Base-by-base conservation (phyloP, 2,113 vertebrate genomes). In the Alosa alosa region DNA sequence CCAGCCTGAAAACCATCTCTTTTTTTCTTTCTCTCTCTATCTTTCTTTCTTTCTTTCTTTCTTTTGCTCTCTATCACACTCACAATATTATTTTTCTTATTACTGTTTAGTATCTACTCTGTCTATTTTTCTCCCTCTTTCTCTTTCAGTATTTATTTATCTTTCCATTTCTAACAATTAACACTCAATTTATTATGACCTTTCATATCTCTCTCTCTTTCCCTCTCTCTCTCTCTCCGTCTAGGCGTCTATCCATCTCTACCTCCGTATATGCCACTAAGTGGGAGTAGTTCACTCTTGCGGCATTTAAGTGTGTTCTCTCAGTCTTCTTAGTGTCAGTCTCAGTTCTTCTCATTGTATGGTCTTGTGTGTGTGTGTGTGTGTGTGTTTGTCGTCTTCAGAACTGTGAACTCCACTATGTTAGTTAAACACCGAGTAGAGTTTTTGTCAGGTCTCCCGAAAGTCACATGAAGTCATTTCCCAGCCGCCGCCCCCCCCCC, bases 401-500 rank as follows among this genome's bases (percentile, higher is more conserved):
- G 15, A 78, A 41, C 9, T 39, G 11, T 13, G 10, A 15, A 31
- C 36, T 78, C 31, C 13, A 78, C 9, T 78, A 18, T 72, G 64
- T 72, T 72, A 2, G 72, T 22, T 72, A 78, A 41, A 78, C 72
- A 41, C 15, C 39, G 13, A 13, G 11, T 36, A 9, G 72, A 78
- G 72, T 78, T 60, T 60, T 72, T 78, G 31, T 78, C 72, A 78
- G 25, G 31, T 78, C 72, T 78, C 36, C 25, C 36, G 36, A 94
- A 89, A 91, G 81, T 88, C 88, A 86, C 82, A 85, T 84, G 57
- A 90, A 93, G 89, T 91, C 68, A 93, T 92, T 94, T 89, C 92
- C 83, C 87, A 88, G 82, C 88, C 90, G 78, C 9, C 31, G 4
- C 46, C 68, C 31, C 1, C 68, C n/a, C 25, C 68, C 68, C 9